Conservation (phyloP, 2,888 invertebrate species). For the Hartigia nigra region DNA sequence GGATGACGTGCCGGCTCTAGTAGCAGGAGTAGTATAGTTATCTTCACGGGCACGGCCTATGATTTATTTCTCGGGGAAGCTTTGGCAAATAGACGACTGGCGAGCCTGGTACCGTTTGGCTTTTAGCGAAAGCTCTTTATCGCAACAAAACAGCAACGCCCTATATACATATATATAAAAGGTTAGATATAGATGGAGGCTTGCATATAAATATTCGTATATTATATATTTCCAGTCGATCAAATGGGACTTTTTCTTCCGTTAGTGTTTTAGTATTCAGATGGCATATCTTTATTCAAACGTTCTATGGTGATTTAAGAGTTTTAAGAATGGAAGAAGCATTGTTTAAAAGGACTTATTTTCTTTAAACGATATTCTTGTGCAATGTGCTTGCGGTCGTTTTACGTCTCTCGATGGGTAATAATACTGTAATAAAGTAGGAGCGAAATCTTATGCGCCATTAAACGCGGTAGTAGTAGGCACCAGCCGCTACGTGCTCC, state of each 20-base stretch:
- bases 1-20: neutral
- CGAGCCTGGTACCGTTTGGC: neutral
- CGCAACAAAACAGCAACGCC: slow-evolving; percentile 13
- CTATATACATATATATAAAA: neutral
- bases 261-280: neutral
- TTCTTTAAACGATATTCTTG: neutral
- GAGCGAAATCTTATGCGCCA: slow-evolving; percentile 18
- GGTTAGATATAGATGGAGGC: neutral
- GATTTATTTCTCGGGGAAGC: slow-evolving; percentile 7
- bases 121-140: slow-evolving; percentile 20
- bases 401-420: neutral
- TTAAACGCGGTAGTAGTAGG: slow-evolving; percentile 18
- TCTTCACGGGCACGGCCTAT: neutral
- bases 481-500: slow-evolving; percentile 5
- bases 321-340: neutral
- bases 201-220: neutral
- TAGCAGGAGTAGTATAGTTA: neutral
- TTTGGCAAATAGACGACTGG: slow-evolving; percentile 1
- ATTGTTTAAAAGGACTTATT: neutral
- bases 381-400: neutral
- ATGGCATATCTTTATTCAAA: neutral
- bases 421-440: neutral
- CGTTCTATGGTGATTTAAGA: neutral
- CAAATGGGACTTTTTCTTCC: neutral
- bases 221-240: neutral